Evolutionary conservation across 2,797 vertebrate genomes (phyloP), one percentile per base, ranked within the genome.

Genomic region (Emys orbicularis): DNA sequence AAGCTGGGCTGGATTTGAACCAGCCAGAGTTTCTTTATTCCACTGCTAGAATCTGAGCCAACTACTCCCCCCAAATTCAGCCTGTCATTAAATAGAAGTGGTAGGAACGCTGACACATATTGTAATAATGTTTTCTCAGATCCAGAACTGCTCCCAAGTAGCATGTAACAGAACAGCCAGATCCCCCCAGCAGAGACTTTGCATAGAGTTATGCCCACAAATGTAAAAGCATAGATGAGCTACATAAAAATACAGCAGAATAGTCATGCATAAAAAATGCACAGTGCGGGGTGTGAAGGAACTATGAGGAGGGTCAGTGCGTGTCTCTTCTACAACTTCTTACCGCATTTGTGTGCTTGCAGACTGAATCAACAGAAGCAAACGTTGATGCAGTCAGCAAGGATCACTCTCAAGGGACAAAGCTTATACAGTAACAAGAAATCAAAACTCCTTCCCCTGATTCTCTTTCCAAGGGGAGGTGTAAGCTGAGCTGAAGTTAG

Each of bases 81-180:
- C 41, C 65, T 50, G 16, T 13, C 74, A 1, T 0, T 12, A 9
- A 53, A 61, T 54, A 50, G 18, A 0, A 0, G 12, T 44, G 31
- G 9, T 50, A 80, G n/a, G 13, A 90, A 68, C 92, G 54, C 12
- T 88, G 57, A 29, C 4, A 0, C 4, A 5, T 12, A 49, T 81
- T 49, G 34, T 65, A 56, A n/a, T 0, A 0, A 12, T 19, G 31
- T 10, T 81, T 86, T 56, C 92, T 86, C 86, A 59, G 84, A 0
- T 4, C 16, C 50, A 54, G 59, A 44, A 31, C n/a, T 53, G 50
- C 59, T 50, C 21, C 34, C n/a, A 34, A 88, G 9, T 82, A 81
- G 1, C 54, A 34, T 23, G n/a, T 41, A 72, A 23, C 2, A 90
- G 59, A 56, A 59, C 49, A 0, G 0, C 21, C 54, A 44, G 10